Evolutionary conservation across 1,140 invertebrate genomes (phyloP).

Genomic region (Phortica variegata): DNA sequence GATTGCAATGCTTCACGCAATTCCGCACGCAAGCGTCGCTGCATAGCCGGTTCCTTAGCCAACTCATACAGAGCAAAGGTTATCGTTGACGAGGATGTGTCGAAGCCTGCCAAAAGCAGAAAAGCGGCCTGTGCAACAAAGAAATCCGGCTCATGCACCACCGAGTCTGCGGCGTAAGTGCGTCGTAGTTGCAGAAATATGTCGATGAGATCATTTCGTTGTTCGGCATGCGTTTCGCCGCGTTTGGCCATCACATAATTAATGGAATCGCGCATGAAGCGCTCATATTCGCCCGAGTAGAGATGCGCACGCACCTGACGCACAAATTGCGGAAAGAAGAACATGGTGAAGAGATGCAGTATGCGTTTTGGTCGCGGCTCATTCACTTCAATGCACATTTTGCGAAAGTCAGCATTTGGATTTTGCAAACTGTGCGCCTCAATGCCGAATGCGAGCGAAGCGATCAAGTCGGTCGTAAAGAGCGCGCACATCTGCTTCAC

Average conservation of each 20-base stretch:
- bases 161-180: conserved; percentile 13
- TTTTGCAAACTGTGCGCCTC: conserved; percentile 60
- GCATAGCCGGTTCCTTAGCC: conserved; percentile 53
- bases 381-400: conserved; percentile 58
- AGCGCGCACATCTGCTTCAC: conserved; percentile 40
- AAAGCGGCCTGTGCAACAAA: conserved; percentile 64
- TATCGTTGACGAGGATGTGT: conserved; percentile 58
- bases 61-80: conserved; percentile 59
- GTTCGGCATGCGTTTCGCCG: conserved; percentile 22
- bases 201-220: conserved; percentile 58
- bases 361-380: conserved; percentile 27
- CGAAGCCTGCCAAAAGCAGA: conserved; percentile 65
- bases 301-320: conserved; percentile 30
- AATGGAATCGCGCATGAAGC: conserved; percentile 50
- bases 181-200: conserved; percentile 56
- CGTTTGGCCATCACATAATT: conserved; percentile 49
- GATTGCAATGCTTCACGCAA: conserved; percentile 38
- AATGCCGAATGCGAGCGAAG: conserved; percentile 62
- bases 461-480: conserved; percentile 63
- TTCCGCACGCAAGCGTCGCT: conserved; percentile 56
- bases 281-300: conserved; percentile 37
- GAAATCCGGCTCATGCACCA: conserved; percentile 49
- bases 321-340: conserved; percentile 52
- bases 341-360: conserved; percentile 44
- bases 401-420: conserved; percentile 57